Conservation (phyloP, 2,113 vertebrate species). For the Crocuta crocuta region DNA sequence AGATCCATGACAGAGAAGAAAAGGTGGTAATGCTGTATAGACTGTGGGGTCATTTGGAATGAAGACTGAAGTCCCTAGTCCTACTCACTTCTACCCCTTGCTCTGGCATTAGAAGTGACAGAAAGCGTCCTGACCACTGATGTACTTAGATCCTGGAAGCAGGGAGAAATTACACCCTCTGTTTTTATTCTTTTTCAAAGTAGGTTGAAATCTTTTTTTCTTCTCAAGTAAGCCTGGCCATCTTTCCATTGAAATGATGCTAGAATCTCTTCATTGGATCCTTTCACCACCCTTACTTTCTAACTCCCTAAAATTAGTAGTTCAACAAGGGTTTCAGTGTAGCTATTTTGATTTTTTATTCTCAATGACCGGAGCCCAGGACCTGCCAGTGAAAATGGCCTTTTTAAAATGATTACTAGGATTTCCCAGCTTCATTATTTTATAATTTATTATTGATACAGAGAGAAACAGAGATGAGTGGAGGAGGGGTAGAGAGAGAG, state of each 20-base stretch:
- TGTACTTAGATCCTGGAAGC: neutral
- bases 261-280: slow-evolving; percentile 28
- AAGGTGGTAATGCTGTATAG: neutral
- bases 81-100: neutral
- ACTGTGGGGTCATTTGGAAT: neutral
- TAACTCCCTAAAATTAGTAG: neutral
- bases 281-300: neutral
- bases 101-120: neutral
- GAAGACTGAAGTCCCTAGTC: neutral
- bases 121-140: neutral
- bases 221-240: neutral
- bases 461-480: too few species aligned
- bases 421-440: too few species aligned
- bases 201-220: neutral
- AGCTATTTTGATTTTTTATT: neutral
- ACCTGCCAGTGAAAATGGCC: neutral
- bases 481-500: too few species aligned
- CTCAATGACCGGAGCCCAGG: slow-evolving; percentile 28
- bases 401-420: neutral
- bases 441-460: too few species aligned
- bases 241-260: slow-evolving; percentile 50
- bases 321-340: neutral
- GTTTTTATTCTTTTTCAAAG: slow-evolving; percentile 17
- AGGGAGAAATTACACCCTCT: neutral
- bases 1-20: neutral